Evolutionary conservation across 2,888 invertebrate species (phyloP).

Genomic region (Frankliniella intonsa): DNA sequence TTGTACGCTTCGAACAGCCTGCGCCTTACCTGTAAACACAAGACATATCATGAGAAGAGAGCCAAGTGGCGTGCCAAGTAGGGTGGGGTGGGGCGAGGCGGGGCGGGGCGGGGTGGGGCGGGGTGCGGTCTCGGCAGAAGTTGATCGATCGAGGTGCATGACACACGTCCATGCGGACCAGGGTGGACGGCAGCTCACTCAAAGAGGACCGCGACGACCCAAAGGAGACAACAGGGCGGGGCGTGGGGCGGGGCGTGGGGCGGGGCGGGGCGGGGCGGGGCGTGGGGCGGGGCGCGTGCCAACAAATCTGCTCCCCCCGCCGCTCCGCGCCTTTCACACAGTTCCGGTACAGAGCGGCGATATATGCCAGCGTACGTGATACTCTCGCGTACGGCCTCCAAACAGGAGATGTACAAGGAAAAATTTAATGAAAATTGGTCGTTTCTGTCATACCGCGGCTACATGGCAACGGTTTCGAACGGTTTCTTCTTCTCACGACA

Average conservation of each 20-base stretch:
- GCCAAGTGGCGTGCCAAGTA: background rate
- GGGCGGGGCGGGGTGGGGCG: background rate
- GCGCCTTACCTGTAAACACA: background rate
- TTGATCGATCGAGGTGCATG: slow-evolving; percentile 22
- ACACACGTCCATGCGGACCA: background rate
- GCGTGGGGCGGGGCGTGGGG: background rate
- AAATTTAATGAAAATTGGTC: too few species aligned
- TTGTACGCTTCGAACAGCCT: background rate
- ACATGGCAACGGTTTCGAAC: too few species aligned
- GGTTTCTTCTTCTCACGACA: background rate
- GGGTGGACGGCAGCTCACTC: background rate
- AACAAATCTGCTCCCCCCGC: too few species aligned
- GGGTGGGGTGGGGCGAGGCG: background rate
- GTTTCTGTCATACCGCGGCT: too few species aligned
- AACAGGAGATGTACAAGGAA: too few species aligned
- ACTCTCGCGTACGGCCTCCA: too few species aligned
- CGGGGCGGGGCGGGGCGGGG: too few species aligned
- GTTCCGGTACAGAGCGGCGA: too few species aligned
- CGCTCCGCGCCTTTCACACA: too few species aligned
- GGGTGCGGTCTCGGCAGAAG: background rate
- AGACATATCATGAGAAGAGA: background rate
- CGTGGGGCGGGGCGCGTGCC: too few species aligned
- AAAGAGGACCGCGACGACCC: background rate
- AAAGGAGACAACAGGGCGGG: background rate
- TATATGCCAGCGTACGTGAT: too few species aligned